These are phyloP conservation scores for Chaunax sp. DNA, from an alignment of 2,797 vertebrate genomes.

Conservation along the genomic window DNA sequence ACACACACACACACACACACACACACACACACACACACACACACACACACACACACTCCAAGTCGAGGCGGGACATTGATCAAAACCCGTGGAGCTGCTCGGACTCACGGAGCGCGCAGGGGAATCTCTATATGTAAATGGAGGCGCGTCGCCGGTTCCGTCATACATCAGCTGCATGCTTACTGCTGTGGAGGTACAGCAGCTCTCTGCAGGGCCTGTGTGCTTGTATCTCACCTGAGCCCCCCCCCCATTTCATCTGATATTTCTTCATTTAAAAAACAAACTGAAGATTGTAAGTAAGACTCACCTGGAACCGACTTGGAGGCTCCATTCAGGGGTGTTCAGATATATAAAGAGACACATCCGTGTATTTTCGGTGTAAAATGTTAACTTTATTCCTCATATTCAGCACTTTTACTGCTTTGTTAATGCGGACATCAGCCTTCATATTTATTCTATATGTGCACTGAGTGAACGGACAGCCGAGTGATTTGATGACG, in stretches of 20 bases:
- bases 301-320: not conserved
- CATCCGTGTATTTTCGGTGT: not conserved
- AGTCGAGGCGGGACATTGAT: constrained; percentile 90
- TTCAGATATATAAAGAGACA: not conserved
- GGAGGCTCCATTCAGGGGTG: constrained; percentile 28
- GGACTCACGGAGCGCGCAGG: constrained; percentile 77
- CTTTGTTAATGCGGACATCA: constrained; percentile 19
- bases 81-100: constrained; percentile 85
- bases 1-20: constrained; percentile 47
- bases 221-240: not conserved
- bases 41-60: constrained; percentile 16
- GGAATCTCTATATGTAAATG: constrained; percentile 91
- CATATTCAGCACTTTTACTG: constrained; percentile 62
- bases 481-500: constrained; percentile 23
- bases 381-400: constrained; percentile 50
- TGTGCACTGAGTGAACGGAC: constrained; percentile 11
- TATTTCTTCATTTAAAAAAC: constrained; percentile 1
- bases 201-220: constrained; percentile 28
- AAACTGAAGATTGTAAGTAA: not conserved
- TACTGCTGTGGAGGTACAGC: constrained; percentile 63
- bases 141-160: constrained; percentile 86
- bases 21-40: constrained; percentile 28
- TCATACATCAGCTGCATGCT: constrained; percentile 83
- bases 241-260: not conserved
- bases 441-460: constrained; percentile 4